Conservation (phyloP, 2,113 vertebrate genomes). For the Pomatorhinus ruficollis region DNA sequence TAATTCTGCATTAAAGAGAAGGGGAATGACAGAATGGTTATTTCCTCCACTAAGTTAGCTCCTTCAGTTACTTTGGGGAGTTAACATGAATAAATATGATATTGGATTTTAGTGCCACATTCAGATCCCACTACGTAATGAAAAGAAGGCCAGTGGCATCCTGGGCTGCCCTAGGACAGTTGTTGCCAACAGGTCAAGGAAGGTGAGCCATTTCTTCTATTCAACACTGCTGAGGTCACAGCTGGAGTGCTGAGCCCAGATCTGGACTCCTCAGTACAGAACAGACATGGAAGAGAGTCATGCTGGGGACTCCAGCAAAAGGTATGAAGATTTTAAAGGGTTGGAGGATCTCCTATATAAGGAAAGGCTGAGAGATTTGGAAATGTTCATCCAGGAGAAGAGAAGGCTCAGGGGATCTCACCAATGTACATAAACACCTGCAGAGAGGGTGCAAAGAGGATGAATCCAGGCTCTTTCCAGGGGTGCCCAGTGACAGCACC, state of each 20-base stretch:
- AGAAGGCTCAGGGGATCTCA: not conserved
- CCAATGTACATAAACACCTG: not conserved
- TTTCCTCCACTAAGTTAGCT: not conserved
- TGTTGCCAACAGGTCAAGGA: not conserved
- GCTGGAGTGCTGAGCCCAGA: not conserved
- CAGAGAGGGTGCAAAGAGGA: not conserved
- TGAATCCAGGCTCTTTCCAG: not conserved
- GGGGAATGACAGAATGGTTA: not conserved
- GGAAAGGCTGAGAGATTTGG: not conserved
- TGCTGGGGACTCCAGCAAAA: not conserved
- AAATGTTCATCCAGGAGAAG: too few species aligned
- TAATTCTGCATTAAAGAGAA: not conserved
- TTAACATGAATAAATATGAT: not conserved
- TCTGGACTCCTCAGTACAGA: not conserved
- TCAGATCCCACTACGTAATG: not conserved
- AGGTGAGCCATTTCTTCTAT: not conserved
- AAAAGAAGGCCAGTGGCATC: not conserved
- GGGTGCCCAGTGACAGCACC: not conserved
- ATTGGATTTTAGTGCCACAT: not conserved
- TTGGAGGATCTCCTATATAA: fast-evolving
- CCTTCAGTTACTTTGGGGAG: not conserved
- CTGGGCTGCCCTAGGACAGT: not conserved
- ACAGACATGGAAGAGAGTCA: not conserved
- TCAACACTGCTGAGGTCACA: not conserved
- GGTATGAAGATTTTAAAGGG: fast-evolving